phyloP scores from a whole-genome alignment of 1,140 invertebrate species.

The Platyscapa corneri region DNA sequence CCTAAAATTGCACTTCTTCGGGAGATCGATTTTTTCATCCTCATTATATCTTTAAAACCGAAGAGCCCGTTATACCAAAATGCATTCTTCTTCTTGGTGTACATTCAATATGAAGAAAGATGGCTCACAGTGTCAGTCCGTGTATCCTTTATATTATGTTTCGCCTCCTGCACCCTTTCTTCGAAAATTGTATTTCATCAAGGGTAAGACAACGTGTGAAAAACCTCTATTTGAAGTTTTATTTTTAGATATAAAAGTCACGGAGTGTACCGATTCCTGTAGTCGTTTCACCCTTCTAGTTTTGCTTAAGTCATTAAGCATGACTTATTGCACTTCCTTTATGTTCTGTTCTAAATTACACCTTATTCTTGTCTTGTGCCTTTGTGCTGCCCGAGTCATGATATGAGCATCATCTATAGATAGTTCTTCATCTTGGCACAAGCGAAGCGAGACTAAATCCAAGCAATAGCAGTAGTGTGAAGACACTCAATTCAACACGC shows the following conservation, averaged over 20 bases:
- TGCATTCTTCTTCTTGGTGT: background rate
- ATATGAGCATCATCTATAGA: conserved; percentile 2
- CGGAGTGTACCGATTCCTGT: background rate
- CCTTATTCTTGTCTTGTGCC: background rate
- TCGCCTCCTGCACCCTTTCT: background rate
- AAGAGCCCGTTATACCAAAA: no score
- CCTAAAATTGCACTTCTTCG: background rate
- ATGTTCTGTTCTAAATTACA: background rate
- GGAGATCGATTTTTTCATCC: background rate
- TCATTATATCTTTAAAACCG: background rate
- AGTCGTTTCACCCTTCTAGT: background rate
- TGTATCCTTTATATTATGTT: background rate
- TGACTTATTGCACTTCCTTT: background rate
- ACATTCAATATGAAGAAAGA: background rate
- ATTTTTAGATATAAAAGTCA: background rate
- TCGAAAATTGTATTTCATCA: background rate
- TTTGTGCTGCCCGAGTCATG: background rate
- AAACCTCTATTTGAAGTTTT: background rate
- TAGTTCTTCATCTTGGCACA: conserved; percentile 61
- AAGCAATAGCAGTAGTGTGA: conserved; percentile 51
- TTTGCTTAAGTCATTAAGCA: background rate
- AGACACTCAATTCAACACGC: background rate
- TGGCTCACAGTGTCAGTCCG: no score
- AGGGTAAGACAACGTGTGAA: background rate
- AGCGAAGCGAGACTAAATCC: conserved; percentile 49